A percentile compares a stretch with the other conserved stretches of the same genome.
Evolutionary conservation across 2,888 invertebrate genomes (phyloP).

Genomic region (Saturnia japonica): DNA sequence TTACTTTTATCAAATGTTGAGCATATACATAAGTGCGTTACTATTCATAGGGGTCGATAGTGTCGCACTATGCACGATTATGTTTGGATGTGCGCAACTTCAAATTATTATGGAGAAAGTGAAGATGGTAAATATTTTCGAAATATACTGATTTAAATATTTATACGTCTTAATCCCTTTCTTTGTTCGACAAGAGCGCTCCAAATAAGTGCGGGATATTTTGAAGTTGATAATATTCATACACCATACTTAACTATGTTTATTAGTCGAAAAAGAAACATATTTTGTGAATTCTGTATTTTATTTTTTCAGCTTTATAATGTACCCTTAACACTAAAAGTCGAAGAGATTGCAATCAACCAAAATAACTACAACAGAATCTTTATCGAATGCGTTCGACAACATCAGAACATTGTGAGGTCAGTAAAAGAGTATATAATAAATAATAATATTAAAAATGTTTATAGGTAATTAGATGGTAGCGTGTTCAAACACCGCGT

Average conservation of each 20-base stretch:
- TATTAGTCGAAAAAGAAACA: too few species aligned
- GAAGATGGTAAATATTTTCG: conserved; percentile 44
- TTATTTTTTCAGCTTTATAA: conserved; percentile 45
- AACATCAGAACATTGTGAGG: conserved; percentile 66
- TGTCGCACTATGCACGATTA: conserved; percentile 64
- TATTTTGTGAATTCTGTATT: too few species aligned
- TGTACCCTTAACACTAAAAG: conserved; percentile 31
- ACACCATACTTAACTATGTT: too few species aligned
- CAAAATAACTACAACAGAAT: conserved; percentile 47
- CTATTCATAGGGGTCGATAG: conserved; percentile 69
- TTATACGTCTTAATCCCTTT: background rate
- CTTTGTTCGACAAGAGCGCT: background rate
- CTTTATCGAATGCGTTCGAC: conserved; percentile 59
- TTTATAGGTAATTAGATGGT: too few species aligned
- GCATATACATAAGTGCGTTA: conserved; percentile 62
- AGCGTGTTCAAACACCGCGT: too few species aligned
- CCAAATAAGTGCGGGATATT: too few species aligned
- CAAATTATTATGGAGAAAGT: conserved; percentile 68
- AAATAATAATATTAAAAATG: too few species aligned
- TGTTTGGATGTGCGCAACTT: conserved; percentile 68
- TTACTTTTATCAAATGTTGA: conserved; percentile 61
- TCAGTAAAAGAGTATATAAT: too few species aligned
- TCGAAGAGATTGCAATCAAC: conserved; percentile 23
- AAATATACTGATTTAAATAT: background rate
- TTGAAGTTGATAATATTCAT: too few species aligned